Conservation (phyloP, 2,888 invertebrate genomes). For the Dicyrtoma fusca region DNA sequence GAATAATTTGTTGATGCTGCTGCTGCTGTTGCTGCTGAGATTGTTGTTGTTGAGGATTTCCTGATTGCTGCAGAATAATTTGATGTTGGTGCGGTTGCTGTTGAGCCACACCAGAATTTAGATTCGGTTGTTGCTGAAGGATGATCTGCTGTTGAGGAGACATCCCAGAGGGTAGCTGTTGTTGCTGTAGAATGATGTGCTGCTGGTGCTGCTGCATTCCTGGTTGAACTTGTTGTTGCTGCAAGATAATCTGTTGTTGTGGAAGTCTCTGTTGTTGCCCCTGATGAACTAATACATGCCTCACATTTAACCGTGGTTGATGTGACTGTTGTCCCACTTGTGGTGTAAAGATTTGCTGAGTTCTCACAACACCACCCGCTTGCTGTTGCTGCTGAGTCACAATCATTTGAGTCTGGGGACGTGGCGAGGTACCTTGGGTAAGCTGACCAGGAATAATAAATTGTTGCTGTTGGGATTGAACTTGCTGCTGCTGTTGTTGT, state of each 20-base stretch:
- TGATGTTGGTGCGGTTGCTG: not conserved
- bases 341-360: constrained; percentile 54
- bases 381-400: constrained; percentile 44
- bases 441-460: constrained; percentile 45
- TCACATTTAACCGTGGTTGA: constrained; percentile 48
- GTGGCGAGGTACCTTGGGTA: constrained; percentile 38
- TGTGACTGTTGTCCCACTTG: constrained; percentile 47
- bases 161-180: constrained; percentile 34
- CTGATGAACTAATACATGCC: constrained; percentile 54
- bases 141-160: constrained; percentile 26
- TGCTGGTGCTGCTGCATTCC: constrained; percentile 30
- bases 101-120: constrained; percentile 1
- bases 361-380: constrained; percentile 48
- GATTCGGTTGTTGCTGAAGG: constrained; percentile 8
- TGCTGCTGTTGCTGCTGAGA: too few species aligned
- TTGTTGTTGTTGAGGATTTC: too few species aligned
- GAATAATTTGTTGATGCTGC: constrained; percentile 15
- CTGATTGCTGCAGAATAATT: too few species aligned
- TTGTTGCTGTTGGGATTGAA: constrained; percentile 38
- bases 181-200: constrained; percentile 47
- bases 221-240: constrained; percentile 40
- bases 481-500: constrained; percentile 31
- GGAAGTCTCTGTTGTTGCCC: constrained; percentile 45
- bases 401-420: constrained; percentile 49
- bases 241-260: constrained; percentile 45